Evolutionary conservation across 1,140 invertebrate genomes (phyloP).

Genomic region (Pectinophora gossypiella): DNA sequence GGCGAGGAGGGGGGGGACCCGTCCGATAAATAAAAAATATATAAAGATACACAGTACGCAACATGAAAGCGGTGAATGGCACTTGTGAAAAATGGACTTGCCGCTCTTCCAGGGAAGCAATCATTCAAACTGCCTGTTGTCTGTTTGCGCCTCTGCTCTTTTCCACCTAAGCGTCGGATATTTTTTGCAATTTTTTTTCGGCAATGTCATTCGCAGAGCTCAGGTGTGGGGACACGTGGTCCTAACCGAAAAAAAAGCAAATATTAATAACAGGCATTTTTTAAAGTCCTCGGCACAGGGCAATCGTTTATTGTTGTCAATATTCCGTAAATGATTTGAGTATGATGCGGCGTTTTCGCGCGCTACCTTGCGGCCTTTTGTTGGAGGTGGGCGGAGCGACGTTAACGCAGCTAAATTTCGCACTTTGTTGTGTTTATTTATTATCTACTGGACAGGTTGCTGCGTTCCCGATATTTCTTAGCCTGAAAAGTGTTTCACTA

Average conservation of each 20-base stretch:
- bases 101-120: conserved; percentile 73
- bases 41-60: conserved; percentile 68
- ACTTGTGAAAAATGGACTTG: conserved; percentile 75
- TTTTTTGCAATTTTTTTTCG: conserved; percentile 70
- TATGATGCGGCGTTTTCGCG: conserved; percentile 66
- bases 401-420: conserved; percentile 51
- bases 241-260: conserved; percentile 63
- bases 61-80: conserved; percentile 72
- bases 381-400: conserved; percentile 27
- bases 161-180: conserved; percentile 47
- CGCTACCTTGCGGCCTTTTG: conserved; percentile 47
- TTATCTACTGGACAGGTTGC: conserved; percentile 66
- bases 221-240: conserved; percentile 71
- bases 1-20: conserved; percentile 36
- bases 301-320: conserved; percentile 70
- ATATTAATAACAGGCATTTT: conserved; percentile 73
- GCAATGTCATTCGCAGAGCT: conserved; percentile 65
- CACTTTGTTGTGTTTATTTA: conserved; percentile 68
- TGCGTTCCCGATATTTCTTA: conserved; percentile 12
- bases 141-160: conserved; percentile 71
- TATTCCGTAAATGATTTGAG: conserved; percentile 73
- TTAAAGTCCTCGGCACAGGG: conserved; percentile 59
- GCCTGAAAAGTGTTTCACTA: background rate
- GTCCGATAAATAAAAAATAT: conserved; percentile 68
- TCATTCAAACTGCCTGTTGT: conserved; percentile 73